These are phyloP conservation scores for Chiloscyllium punctatum DNA, from an alignment of 2,797 vertebrate genomes.

Conservation along the genomic window DNA sequence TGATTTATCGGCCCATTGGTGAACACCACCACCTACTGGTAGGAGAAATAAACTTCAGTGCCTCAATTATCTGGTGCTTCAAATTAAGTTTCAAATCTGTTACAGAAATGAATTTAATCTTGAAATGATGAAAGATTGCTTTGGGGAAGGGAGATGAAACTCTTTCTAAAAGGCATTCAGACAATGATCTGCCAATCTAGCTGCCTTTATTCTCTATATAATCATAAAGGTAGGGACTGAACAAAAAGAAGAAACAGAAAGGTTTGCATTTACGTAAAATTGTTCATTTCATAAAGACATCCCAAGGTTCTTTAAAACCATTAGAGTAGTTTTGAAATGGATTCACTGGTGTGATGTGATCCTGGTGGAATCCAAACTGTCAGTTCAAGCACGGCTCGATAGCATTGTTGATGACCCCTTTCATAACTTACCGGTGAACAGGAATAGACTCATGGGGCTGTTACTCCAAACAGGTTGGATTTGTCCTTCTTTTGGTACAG, in stretches of 20 bases:
- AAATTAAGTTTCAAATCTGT: neutral
- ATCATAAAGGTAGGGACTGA: neutral
- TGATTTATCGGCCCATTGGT: neutral
- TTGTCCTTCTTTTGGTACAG: no score
- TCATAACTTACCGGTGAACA: no score
- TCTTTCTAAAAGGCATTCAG: neutral
- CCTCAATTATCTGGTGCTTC: neutral
- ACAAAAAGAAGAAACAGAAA: no score
- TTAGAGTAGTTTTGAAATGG: no score
- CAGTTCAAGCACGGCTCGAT: no score
- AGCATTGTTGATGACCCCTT: no score
- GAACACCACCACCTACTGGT: conserved; percentile 10
- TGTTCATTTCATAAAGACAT: neutral
- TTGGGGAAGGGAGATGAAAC: neutral
- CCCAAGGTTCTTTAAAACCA: neutral
- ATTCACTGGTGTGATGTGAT: neutral
- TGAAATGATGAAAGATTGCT: neutral
- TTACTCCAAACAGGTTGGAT: no score
- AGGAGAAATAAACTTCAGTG: neutral
- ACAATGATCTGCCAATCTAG: neutral
- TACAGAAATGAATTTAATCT: neutral
- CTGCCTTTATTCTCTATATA: neutral
- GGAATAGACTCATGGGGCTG: no score
- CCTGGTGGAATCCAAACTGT: no score
- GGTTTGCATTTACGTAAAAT: neutral